Evolutionary conservation across 2,797 vertebrate genomes (phyloP).

Genomic region (Malurus leucopterus): DNA sequence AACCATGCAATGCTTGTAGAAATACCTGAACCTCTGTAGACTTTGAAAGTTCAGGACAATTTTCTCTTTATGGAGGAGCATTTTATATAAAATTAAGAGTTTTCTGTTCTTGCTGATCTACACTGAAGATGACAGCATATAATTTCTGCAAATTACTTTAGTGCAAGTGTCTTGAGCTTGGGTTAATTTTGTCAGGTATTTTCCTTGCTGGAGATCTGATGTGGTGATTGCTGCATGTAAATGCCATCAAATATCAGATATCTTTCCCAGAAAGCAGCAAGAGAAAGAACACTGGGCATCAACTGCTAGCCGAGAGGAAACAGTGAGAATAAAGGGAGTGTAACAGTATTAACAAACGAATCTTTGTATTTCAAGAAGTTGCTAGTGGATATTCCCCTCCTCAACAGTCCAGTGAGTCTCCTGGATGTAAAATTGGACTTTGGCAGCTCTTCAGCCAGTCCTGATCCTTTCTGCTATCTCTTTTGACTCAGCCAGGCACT

Average conservation of each 20-base stretch:
- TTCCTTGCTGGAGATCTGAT: neutral
- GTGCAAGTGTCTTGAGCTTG: neutral
- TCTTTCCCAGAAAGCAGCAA: neutral
- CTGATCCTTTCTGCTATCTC: neutral
- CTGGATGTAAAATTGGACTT: neutral
- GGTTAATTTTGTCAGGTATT: neutral
- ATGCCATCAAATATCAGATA: neutral
- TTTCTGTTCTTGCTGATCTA: neutral
- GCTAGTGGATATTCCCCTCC: neutral
- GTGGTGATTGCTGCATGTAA: neutral
- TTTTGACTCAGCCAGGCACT: conserved; percentile 6
- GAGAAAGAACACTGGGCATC: neutral
- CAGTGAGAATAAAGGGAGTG: neutral
- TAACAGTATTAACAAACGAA: neutral
- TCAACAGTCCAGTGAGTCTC: neutral
- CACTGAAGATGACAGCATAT: neutral
- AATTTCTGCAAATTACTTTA: neutral
- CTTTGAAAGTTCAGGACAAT: neutral
- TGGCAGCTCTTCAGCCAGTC: neutral
- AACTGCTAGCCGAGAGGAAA: neutral
- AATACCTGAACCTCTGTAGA: neutral
- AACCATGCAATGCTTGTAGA: neutral
- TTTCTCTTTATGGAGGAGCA: neutral
- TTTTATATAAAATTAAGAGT: neutral
- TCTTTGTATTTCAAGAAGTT: neutral